Evolutionary conservation across 2,797 vertebrate species (phyloP).

Genomic region (Sibirionetta formosa): DNA sequence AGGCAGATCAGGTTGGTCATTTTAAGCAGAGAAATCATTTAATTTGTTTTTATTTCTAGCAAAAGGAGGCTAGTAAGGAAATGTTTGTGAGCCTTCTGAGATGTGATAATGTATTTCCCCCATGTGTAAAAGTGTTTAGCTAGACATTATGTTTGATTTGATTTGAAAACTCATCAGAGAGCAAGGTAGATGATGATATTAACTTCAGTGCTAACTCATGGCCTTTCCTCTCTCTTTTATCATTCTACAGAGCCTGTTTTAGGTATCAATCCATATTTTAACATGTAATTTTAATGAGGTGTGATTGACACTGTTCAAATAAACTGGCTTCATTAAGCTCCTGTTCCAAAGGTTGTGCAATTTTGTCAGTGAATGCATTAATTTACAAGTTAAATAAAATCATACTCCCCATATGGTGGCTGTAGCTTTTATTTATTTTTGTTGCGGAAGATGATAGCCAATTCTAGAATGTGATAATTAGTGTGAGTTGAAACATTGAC

Average conservation of each 20-base stretch:
- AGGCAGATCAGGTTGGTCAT: conserved; percentile 20
- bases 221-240: conserved; percentile 38
- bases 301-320: conserved; percentile 50
- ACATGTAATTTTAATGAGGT: conserved; percentile 55
- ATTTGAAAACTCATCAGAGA: conserved; percentile 1
- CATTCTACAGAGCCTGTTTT: conserved; percentile 7
- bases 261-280: conserved; percentile 56
- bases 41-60: conserved; percentile 74
- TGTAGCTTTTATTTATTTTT: not conserved
- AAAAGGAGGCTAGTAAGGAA: conserved; percentile 67
- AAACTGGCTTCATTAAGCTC: not conserved
- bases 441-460: not conserved
- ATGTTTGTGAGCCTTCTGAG: conserved; percentile 62
- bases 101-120: not conserved
- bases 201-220: not conserved
- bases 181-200: not conserved
- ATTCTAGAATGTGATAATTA: not conserved
- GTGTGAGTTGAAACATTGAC: not conserved
- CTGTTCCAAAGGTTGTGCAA: not conserved
- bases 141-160: conserved; percentile 18
- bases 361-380: not conserved
- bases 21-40: conserved; percentile 60
- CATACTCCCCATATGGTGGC: not conserved
- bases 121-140: conserved; percentile 6
- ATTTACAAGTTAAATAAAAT: conserved; percentile 7